Evolutionary conservation across 2,888 invertebrate genomes (phyloP).

Genomic region (Hydriomena furcata): DNA sequence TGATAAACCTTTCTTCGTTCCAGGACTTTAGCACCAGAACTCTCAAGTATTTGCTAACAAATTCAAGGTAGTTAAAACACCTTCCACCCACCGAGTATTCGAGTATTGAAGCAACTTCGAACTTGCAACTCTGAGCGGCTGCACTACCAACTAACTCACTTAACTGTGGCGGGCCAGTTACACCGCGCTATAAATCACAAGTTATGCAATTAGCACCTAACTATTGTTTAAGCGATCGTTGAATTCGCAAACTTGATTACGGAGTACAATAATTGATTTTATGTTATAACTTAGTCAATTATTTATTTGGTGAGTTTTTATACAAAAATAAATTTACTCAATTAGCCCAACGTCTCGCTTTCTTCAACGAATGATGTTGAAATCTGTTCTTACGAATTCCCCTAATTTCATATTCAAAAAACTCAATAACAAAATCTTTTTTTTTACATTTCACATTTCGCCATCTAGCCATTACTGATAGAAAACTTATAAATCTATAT

Average conservation of each 20-base stretch:
- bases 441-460: too few species aligned
- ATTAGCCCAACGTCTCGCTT: too few species aligned
- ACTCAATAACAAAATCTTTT: too few species aligned
- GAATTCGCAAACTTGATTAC: slow-evolving; percentile 20
- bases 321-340: too few species aligned
- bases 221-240: slow-evolving; percentile 33
- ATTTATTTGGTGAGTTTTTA: neutral
- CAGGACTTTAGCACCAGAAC: slow-evolving; percentile 3
- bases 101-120: slow-evolving; percentile 32
- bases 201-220: slow-evolving; percentile 38
- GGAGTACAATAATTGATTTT: slow-evolving; percentile 4
- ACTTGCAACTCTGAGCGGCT: slow-evolving; percentile 38
- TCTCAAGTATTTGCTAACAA: slow-evolving; percentile 18
- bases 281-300: neutral
- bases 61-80: slow-evolving; percentile 31
- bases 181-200: slow-evolving; percentile 39
- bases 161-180: slow-evolving; percentile 31
- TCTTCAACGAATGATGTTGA: too few species aligned
- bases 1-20: too few species aligned
- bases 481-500: too few species aligned
- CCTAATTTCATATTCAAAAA: too few species aligned
- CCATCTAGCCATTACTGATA: too few species aligned
- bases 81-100: slow-evolving; percentile 21
- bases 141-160: slow-evolving; percentile 37
- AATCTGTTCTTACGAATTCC: too few species aligned